Percentiles rank a stretch among this genome's conserved stretches.
Evolutionary conservation across 37 sponge, comb jelly and placozoan species (phyloP).

Genomic region (Haliclona indistincta): DNA sequence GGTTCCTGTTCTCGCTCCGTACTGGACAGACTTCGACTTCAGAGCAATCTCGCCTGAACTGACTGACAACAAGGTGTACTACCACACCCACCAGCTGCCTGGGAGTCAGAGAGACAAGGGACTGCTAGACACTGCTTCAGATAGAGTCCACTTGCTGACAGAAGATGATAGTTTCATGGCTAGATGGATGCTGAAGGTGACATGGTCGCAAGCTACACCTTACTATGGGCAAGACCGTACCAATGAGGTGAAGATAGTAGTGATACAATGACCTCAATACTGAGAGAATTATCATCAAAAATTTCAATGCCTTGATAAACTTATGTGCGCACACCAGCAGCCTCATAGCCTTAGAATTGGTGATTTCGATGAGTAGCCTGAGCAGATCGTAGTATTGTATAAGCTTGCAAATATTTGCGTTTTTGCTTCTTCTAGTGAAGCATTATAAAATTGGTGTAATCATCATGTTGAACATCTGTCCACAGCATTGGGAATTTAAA

Average conservation of each 20-base stretch:
- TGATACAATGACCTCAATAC: too few species aligned
- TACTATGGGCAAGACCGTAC: slow-evolving; percentile 13
- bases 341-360: too few species aligned
- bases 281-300: too few species aligned
- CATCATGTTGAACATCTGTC: too few species aligned
- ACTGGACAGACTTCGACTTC: slow-evolving; percentile 58
- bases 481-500: too few species aligned
- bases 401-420: too few species aligned
- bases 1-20: slow-evolving; percentile 44
- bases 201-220: slow-evolving; percentile 37
- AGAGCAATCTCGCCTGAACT: neutral
- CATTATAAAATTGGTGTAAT: too few species aligned
- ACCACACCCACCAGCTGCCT: neutral
- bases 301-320: too few species aligned
- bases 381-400: too few species aligned
- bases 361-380: too few species aligned
- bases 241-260: slow-evolving; percentile 33
- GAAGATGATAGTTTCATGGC: slow-evolving; percentile 3
- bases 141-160: neutral
- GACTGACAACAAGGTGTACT: neutral
- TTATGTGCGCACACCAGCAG: too few species aligned
- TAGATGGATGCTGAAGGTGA: slow-evolving; percentile 31
- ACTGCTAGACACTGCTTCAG: slow-evolving; percentile 2
- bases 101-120: neutral
- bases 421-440: too few species aligned